Percentiles rank a stretch among this genome's conserved stretches.
Evolutionary conservation across 2,113 vertebrate species (phyloP).

Genomic region (Daboia siamensis): DNA sequence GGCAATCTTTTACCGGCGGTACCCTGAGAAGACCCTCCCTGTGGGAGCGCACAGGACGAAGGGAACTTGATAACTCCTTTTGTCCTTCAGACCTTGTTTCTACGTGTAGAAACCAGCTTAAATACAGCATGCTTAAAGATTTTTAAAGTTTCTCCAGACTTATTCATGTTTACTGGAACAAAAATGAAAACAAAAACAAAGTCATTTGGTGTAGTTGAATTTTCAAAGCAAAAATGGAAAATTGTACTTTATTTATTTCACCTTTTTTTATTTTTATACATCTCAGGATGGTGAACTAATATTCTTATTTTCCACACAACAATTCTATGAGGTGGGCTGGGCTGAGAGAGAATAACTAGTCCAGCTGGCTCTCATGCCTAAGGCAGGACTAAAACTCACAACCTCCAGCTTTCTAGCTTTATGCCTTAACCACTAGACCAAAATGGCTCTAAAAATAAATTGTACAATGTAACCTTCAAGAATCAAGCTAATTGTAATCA

Average conservation of each 20-base stretch:
- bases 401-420: not conserved
- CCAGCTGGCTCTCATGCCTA: not conserved
- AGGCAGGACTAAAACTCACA: not conserved
- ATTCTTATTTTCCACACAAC: not conserved
- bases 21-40: too few species aligned
- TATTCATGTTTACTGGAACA: constrained; percentile 3
- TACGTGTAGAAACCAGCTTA: not conserved
- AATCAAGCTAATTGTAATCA: not conserved
- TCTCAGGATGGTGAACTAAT: not conserved
- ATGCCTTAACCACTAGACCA: not conserved
- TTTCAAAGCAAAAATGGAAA: constrained; percentile 1
- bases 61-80: not conserved
- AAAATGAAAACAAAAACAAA: not conserved
- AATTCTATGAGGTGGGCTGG: not conserved
- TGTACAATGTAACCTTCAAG: not conserved
- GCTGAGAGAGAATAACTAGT: not conserved
- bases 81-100: not conserved
- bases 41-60: too few species aligned
- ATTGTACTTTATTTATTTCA: not conserved
- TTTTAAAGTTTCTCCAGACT: not conserved
- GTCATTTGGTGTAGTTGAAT: not conserved
- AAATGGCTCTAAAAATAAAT: not conserved
- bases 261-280: not conserved
- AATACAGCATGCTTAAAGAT: not conserved
- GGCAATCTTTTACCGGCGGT: too few species aligned